Evolutionary conservation across 2,113 vertebrate genomes (phyloP), one percentile per base, ranked within the genome.

Genomic region (Otus sunia): DNA sequence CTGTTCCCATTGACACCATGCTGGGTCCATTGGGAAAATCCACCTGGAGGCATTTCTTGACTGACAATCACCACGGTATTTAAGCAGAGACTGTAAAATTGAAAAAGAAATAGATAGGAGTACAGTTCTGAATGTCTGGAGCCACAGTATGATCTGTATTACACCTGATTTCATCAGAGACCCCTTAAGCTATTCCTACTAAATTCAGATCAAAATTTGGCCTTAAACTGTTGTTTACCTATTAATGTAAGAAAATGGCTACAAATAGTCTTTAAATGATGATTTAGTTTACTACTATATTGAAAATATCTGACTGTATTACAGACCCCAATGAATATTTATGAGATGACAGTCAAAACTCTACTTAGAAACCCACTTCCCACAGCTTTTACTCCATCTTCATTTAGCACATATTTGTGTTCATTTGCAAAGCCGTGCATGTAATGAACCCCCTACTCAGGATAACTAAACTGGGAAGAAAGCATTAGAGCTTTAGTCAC

Each of bases 41-140:
- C 56, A 91, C 91, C 83, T 74, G 79, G 80, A 92, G 92, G 79
- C 64, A 94, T 86, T 93, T 86, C 68, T 93, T 91, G 83, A 67
- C 52, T 74, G 56, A 71, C 75, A 96, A 55, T 88, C 72, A 84
- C 37, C 19, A 78, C 4, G 6, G 58, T 84, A 74, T 81, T 94
- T 91, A 95, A 86, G 68, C 83, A 94, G 68, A 80, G 72, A 74
- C 30, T 71, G 64, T 86, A 88, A 93, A 92, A 95, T 60, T 89
- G 68, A 71, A 81, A 85, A 79, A 71, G 32, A 86, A 91, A 90
- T 73, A 90, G 75, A 59, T 55, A 64, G n/a, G 21, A 80, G 19
- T 56, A 36, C 37, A 67, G 72, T 73, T 86, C 59, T 74, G 82
- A 78, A 50, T 77, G 41, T 80, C 73, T 86, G 72, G 36, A 86